Evolutionary conservation across 1,140 invertebrate genomes (phyloP).

Genomic region (Alviniconcha marisindica): DNA sequence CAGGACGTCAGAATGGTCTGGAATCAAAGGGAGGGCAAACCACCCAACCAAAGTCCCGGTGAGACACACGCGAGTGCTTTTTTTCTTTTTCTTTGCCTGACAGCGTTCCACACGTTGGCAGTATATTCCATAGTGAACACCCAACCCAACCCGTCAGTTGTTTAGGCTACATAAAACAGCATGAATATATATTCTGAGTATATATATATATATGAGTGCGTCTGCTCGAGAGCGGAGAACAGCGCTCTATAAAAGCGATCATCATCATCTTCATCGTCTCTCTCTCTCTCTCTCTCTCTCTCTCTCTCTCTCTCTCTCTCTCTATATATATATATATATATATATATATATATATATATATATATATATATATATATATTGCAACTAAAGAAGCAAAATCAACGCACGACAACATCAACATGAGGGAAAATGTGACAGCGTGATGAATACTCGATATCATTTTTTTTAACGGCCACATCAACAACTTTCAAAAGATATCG

Average conservation of each 20-base stretch:
- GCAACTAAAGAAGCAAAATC: not conserved
- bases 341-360: not conserved
- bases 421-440: not conserved
- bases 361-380: constrained; percentile 9
- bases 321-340: not conserved
- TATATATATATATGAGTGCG: not conserved
- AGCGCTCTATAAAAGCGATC: too few relatives aligned
- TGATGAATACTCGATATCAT: not conserved
- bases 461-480: too few relatives aligned
- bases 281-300: not conserved
- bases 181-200: not conserved
- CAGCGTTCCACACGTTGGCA: too few relatives aligned
- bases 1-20: too few relatives aligned
- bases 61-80: too few relatives aligned
- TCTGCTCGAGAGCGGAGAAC: too few relatives aligned
- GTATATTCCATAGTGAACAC: too few relatives aligned
- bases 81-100: too few relatives aligned
- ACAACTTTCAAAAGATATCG: too few relatives aligned
- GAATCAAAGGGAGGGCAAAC: too few relatives aligned
- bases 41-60: too few relatives aligned
- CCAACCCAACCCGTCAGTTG: not conserved
- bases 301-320: constrained; percentile 3
- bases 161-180: not conserved
- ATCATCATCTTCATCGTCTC: not conserved
- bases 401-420: not conserved